Percentiles rank a stretch among this genome's conserved stretches.
Evolutionary conservation across 2,888 invertebrate genomes (phyloP).

Genomic region (Linnaemya tessellans): DNA sequence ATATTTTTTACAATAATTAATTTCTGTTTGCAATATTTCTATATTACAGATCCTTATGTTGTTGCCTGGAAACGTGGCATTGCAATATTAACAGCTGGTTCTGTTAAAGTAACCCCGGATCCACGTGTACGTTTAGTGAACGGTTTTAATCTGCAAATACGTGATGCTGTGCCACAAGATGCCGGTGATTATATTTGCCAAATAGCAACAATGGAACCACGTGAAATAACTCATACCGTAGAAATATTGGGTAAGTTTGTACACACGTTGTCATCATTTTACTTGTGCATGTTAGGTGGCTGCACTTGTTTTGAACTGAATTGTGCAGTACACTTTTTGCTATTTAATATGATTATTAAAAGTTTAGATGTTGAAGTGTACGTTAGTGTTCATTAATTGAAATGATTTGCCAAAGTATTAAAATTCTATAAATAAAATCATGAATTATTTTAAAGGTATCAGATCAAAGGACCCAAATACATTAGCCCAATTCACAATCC

Average conservation of each 20-base stretch:
- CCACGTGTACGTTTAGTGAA: slow-evolving; percentile 86
- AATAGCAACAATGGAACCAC: slow-evolving; percentile 86
- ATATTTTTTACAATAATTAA: not conserved
- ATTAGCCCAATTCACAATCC: no score
- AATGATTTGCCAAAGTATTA: not conserved
- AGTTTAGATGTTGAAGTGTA: not conserved
- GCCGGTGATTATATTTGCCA: slow-evolving; percentile 88
- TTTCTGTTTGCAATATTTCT: slow-evolving; percentile 46
- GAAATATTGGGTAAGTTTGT: slow-evolving; percentile 87
- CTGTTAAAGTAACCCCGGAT: slow-evolving; percentile 87
- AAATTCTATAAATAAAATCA: no score
- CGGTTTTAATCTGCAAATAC: slow-evolving; percentile 87
- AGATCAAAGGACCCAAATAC: no score
- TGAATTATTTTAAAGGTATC: no score
- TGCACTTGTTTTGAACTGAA: not conserved
- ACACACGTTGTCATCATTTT: not conserved
- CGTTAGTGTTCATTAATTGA: not conserved
- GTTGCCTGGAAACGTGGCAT: slow-evolving; percentile 88
- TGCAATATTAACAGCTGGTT: slow-evolving; percentile 87
- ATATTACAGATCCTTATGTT: slow-evolving; percentile 85
- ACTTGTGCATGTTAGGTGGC: not conserved
- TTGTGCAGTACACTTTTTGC: not conserved
- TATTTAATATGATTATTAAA: slow-evolving; percentile 5
- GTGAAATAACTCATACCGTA: slow-evolving; percentile 87
- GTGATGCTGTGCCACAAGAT: slow-evolving; percentile 86